Evolutionary conservation across 1,140 invertebrate species (phyloP), one percentile per base, ranked within the genome.

Genomic region (Spodoptera frugiperda): DNA sequence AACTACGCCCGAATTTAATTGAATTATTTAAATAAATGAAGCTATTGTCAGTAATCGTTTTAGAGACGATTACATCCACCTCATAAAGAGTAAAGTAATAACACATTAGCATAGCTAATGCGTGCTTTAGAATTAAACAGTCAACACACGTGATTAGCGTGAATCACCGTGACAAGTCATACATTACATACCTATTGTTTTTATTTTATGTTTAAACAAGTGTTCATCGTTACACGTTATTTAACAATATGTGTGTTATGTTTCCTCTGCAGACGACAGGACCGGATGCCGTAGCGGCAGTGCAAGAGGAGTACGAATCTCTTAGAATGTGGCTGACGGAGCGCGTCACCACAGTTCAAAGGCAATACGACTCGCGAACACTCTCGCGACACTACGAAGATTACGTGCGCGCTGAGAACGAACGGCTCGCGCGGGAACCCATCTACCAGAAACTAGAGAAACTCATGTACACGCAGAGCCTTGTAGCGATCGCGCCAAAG

Each of bases 251-350:
- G 6, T 10, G 14, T 46, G 39, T 4, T 30, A 48, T 77, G 39
- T 77, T 53, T 82, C 80, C 80, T 76, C 11, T 90, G 67, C 86
- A 95, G 91, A 95, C 95, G 72, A 95, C 94, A 61, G 95, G 95
- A 78, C 94, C 95, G 5, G 96, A 97, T 83, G 96, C 96, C 17
- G 96, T 97, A 49, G 96, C 96, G 25, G 95, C 96, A 78, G 95
- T 98, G 71, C 96, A 98, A 89, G 95, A 96, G 82, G 97, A 98
- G 88, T 98, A 97, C 87, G 96, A 97, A 84, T 95, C 96, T 73
- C 94, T 99, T 54, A 95, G 97, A 82, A 95, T 95, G 68, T 99
- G 98, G 97, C 94, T 99, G 15, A 95, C 95, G 65, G 96, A 97
- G 76, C 97, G 96, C 85, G 97, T 96, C 59, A 95, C 95, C 79